Evolutionary conservation across 2,113 vertebrate species (phyloP).

Genomic region (Riparia riparia): DNA sequence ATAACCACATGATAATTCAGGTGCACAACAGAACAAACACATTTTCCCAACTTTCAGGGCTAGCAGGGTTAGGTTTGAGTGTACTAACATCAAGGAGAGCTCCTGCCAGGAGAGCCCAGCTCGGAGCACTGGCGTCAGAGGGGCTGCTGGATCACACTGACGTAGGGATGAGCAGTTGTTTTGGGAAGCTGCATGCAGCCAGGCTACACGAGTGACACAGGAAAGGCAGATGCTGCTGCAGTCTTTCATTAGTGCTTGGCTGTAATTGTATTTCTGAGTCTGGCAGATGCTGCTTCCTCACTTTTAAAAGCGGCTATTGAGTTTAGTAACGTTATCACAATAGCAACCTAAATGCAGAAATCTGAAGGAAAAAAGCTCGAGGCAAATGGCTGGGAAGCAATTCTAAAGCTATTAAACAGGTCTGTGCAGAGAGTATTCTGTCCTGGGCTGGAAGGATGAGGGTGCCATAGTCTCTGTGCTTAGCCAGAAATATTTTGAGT

Average conservation of each 20-base stretch:
- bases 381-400: slow-evolving; percentile 36
- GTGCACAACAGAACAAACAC: neutral
- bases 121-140: neutral
- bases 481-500: neutral
- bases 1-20: neutral
- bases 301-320: slow-evolving; percentile 30
- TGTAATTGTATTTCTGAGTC: slow-evolving; percentile 52
- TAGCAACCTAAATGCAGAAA: slow-evolving; percentile 46
- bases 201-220: slow-evolving; percentile 4
- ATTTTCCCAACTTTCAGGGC: neutral
- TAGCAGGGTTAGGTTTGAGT: neutral
- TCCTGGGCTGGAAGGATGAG: neutral
- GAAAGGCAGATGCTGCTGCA: slow-evolving; percentile 43
- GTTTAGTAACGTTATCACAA: slow-evolving; percentile 37
- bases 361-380: slow-evolving; percentile 3
- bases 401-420: slow-evolving; percentile 18
- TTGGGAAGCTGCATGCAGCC: neutral
- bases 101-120: neutral
- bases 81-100: neutral
- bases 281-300: slow-evolving; percentile 51
- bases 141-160: neutral
- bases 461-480: neutral
- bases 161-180: neutral
- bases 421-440: neutral
- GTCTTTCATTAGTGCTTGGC: slow-evolving; percentile 38